Percentiles rank a stretch among this genome's conserved stretches.
phyloP scores from a whole-genome alignment of 2,888 invertebrate genomes.

The Theodoxus fluviatilis region DNA sequence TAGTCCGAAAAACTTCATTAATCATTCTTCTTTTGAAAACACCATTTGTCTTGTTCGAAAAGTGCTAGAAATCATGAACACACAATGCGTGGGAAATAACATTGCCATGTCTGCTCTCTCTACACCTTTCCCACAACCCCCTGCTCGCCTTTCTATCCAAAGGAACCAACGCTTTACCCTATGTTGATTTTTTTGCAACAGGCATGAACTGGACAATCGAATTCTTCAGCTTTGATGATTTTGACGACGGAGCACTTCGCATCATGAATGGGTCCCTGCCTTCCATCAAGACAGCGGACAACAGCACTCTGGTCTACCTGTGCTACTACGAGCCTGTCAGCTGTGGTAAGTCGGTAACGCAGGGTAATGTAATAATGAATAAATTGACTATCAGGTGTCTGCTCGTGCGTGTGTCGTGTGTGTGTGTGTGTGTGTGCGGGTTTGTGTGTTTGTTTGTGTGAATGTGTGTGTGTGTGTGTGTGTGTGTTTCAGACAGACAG shows the following conservation, averaged over 20 bases:
- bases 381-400: neutral
- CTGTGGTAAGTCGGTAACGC: slow-evolving; percentile 47
- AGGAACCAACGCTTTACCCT: neutral
- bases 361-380: neutral
- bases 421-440: too few relatives aligned
- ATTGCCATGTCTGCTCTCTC: too few relatives aligned
- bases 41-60: too few relatives aligned
- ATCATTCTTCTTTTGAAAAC: too few relatives aligned
- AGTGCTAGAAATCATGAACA: too few relatives aligned
- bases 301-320: slow-evolving; percentile 36
- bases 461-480: too few relatives aligned
- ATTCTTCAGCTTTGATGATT: slow-evolving; percentile 40
- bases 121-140: neutral
- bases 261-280: slow-evolving; percentile 37
- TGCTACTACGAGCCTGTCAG: slow-evolving; percentile 40
- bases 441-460: too few relatives aligned
- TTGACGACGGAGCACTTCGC: slow-evolving; percentile 22
- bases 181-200: slow-evolving; percentile 27
- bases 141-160: neutral
- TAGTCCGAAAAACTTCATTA: too few relatives aligned
- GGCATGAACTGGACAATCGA: slow-evolving; percentile 38
- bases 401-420: too few relatives aligned
- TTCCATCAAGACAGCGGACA: slow-evolving; percentile 30
- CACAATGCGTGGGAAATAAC: too few relatives aligned
- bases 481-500: too few relatives aligned